Evolutionary conservation across 2,888 invertebrate genomes (phyloP).

Genomic region (Cremastobaeus sp.): DNA sequence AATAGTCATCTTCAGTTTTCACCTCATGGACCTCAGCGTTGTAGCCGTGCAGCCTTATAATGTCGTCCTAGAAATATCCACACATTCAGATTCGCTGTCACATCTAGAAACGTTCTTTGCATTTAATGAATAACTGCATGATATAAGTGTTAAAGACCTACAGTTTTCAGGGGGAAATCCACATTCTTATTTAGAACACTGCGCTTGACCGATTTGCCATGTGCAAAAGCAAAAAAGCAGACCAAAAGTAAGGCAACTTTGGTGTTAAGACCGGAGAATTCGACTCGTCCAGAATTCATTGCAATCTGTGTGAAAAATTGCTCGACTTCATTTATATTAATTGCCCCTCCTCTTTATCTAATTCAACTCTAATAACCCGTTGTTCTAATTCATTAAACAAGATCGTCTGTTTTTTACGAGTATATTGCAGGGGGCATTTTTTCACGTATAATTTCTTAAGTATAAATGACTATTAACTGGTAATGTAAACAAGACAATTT

Average conservation of each 20-base stretch:
- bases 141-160: too few relatives aligned
- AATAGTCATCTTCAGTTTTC: slow-evolving; percentile 87
- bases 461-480: too few relatives aligned
- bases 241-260: not conserved
- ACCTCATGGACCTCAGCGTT: slow-evolving; percentile 82
- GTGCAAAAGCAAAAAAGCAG: not conserved
- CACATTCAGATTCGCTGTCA: too few relatives aligned
- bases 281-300: too few relatives aligned
- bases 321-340: not conserved
- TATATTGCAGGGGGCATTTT: too few relatives aligned
- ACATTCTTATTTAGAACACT: not conserved
- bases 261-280: too few relatives aligned
- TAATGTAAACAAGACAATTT: too few relatives aligned
- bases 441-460: too few relatives aligned
- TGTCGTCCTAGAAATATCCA: slow-evolving; percentile 77
- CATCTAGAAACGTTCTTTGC: too few relatives aligned
- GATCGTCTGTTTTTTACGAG: not conserved
- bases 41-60: slow-evolving; percentile 83
- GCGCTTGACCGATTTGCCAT: not conserved
- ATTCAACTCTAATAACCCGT: not conserved
- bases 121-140: too few relatives aligned
- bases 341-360: too few relatives aligned
- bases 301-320: not conserved
- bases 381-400: slow-evolving; percentile 4
- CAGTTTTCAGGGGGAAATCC: not conserved